phyloP scores from a whole-genome alignment of 2,113 vertebrate genomes.

The Cromileptes altivelis region DNA sequence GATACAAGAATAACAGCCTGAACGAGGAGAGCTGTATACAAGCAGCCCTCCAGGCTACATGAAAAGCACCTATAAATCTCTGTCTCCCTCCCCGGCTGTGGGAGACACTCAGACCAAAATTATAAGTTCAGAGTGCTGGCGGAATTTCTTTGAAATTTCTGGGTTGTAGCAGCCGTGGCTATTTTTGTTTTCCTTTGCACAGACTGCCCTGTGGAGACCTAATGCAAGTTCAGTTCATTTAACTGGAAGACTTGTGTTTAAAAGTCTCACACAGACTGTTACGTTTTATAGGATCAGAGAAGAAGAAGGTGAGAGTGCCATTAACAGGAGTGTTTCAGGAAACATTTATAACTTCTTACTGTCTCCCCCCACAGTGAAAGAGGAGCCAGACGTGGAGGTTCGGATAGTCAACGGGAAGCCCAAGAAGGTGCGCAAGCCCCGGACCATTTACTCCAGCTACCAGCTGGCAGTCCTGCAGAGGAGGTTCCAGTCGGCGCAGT shows the following conservation, averaged over 20 bases:
- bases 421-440: conserved; percentile 94
- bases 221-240: neutral
- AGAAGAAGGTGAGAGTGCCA: neutral
- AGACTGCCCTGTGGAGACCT: neutral
- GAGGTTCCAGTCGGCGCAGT: conserved; percentile 95
- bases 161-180: conserved; percentile 54
- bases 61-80: conserved; percentile 78
- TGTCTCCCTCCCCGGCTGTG: conserved; percentile 67
- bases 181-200: conserved; percentile 63
- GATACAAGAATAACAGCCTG: conserved; percentile 28
- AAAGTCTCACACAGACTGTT: neutral
- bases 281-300: neutral
- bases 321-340: neutral
- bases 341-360: neutral
- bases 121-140: conserved; percentile 67
- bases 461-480: conserved; percentile 94
- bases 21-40: conserved; percentile 38
- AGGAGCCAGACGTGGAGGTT: conserved; percentile 93
- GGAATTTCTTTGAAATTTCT: conserved; percentile 80
- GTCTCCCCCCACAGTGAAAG: conserved; percentile 84
- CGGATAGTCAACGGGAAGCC: conserved; percentile 96
- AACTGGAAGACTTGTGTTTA: neutral
- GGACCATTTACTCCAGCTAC: conserved; percentile 97
- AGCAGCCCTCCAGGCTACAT: conserved; percentile 59
- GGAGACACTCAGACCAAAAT: conserved; percentile 77